phyloP scores from a whole-genome alignment of 2,113 vertebrate species.

The Eleginops maclovinus region DNA sequence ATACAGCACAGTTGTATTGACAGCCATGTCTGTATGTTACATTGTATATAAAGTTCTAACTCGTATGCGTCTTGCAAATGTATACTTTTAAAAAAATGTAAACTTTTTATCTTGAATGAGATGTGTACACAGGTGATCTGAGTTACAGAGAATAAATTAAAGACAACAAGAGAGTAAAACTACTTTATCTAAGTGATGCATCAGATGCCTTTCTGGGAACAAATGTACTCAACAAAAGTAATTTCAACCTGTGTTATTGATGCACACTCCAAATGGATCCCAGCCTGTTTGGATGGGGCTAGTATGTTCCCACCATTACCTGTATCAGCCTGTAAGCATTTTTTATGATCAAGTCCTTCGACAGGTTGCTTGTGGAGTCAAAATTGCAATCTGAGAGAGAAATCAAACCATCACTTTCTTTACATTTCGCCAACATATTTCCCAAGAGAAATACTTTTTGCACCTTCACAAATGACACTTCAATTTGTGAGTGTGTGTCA shows the following conservation, averaged over 20 bases:
- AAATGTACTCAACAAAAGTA: background rate
- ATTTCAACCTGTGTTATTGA: constrained; percentile 2
- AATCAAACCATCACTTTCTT: constrained; percentile 46
- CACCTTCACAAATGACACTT: constrained; percentile 64
- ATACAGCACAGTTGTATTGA: background rate
- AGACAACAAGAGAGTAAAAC: constrained; percentile 5
- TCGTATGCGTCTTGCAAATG: background rate
- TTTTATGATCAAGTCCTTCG: constrained; percentile 29
- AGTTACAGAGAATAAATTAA: background rate
- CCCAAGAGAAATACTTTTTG: constrained; percentile 62
- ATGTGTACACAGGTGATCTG: background rate
- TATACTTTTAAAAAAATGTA: no score
- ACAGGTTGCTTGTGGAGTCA: constrained; percentile 35
- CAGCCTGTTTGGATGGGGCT: background rate
- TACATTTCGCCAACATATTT: constrained; percentile 53
- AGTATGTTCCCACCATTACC: background rate
- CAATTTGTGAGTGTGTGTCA: constrained; percentile 20
- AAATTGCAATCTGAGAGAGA: constrained; percentile 48
- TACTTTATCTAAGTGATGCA: constrained; percentile 1
- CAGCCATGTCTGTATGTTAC: background rate
- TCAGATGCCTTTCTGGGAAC: background rate
- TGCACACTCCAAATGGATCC: constrained; percentile 7
- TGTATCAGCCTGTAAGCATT: background rate
- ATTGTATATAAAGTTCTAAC: background rate
- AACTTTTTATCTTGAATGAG: background rate